phyloP scores from a whole-genome alignment of 2,113 vertebrate species.

The Heterotis niloticus region DNA sequence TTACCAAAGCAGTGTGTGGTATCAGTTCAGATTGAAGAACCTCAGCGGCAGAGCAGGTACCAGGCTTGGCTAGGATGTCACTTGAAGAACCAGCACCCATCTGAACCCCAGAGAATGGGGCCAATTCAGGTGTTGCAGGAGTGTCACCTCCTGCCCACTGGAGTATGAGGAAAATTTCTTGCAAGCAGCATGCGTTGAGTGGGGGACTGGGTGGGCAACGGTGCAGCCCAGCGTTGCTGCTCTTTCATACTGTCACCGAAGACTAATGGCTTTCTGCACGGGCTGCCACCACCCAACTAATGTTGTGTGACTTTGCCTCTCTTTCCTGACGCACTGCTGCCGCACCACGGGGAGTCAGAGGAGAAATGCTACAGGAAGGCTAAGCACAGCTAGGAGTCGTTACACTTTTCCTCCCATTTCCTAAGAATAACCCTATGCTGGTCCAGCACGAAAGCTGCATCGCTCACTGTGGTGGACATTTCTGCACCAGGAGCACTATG shows the following conservation, averaged over 20 bases:
- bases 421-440: neutral
- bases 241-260: conserved; percentile 63
- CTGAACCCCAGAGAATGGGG: conserved; percentile 57
- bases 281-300: conserved; percentile 63
- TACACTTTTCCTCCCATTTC: neutral
- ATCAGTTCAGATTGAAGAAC: no score
- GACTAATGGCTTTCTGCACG: conserved; percentile 63
- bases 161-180: conserved; percentile 73
- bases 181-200: conserved; percentile 49
- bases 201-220: conserved; percentile 39
- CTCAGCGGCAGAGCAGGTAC: no score
- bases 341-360: conserved; percentile 44
- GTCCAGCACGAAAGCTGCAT: neutral
- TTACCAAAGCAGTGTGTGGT: no score
- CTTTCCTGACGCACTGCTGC: conserved; percentile 57
- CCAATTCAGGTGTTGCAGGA: conserved; percentile 57
- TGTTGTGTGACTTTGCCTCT: conserved; percentile 62
- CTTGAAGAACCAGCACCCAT: neutral
- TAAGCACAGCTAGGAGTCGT: conserved; percentile 31
- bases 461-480: neutral
- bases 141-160: conserved; percentile 67
- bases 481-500: neutral
- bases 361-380: conserved; percentile 42
- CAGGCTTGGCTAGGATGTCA: neutral
- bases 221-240: conserved; percentile 39